Conservation (phyloP, 2,113 vertebrate genomes). For the Uria aalge region DNA sequence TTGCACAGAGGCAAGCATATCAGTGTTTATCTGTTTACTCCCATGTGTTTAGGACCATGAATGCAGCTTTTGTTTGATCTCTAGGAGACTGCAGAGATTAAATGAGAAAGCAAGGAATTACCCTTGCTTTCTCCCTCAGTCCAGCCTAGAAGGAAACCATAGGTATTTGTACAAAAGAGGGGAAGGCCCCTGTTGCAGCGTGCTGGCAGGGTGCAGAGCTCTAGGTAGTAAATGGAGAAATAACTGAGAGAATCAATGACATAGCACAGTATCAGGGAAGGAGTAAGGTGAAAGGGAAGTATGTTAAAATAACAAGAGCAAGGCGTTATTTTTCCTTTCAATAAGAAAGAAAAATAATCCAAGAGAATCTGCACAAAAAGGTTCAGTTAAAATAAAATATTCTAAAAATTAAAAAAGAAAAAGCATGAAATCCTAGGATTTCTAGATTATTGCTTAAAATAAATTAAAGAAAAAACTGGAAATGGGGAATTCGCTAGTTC, state of each 20-base stretch:
- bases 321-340: neutral
- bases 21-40: neutral
- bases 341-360: neutral
- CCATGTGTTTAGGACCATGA: neutral
- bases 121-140: neutral
- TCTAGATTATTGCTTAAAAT: neutral
- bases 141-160: neutral
- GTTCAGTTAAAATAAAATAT: neutral
- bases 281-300: neutral
- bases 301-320: neutral
- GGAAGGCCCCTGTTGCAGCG: neutral
- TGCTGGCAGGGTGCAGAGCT: neutral
- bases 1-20: neutral
- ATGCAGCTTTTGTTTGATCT: slow-evolving; percentile 29
- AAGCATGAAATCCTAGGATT: neutral
- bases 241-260: neutral
- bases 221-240: neutral
- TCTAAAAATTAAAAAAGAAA: neutral
- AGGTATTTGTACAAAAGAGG: neutral
- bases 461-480: neutral
- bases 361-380: neutral
- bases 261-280: neutral
- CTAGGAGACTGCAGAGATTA: neutral
- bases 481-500: neutral
- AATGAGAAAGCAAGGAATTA: neutral